Conservation (phyloP, 2,113 vertebrate species). For the Arizona elegans region DNA sequence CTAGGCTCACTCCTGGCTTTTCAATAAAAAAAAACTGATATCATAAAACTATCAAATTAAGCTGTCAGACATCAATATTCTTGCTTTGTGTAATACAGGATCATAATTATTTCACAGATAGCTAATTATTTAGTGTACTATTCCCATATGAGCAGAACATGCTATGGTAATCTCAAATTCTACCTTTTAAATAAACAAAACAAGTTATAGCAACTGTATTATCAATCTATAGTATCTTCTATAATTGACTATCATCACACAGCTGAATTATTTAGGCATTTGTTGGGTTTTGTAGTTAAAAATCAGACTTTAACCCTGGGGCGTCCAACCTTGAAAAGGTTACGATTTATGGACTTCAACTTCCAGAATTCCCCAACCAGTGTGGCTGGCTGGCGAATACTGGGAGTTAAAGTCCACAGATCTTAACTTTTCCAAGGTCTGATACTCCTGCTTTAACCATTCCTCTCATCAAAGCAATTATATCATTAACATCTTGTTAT, state of each 20-base stretch:
- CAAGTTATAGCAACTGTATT: neutral
- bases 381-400: neutral
- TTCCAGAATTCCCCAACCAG: too few species aligned
- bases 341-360: too few species aligned
- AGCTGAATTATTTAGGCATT: neutral
- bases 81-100: neutral
- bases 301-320: neutral
- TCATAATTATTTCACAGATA: neutral
- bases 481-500: neutral
- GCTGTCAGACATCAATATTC: neutral
- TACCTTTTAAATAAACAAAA: neutral
- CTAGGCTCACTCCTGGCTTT: neutral
- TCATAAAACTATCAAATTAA: neutral
- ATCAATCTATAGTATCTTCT: too few species aligned
- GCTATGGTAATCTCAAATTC: neutral
- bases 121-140: neutral
- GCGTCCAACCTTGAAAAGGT: too few species aligned
- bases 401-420: neutral
- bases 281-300: neutral
- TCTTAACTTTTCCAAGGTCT: neutral
- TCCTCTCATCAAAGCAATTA: neutral
- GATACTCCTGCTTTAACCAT: neutral
- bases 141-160: neutral
- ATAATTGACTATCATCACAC: neutral
- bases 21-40: neutral